Evolutionary conservation across 2,113 vertebrate species (phyloP).

Genomic region (Oryctolagus cuniculus): mOryCun1.1 NC_091443.1:4087501-4088000

Average conservation of each 20-base stretch:
- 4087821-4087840: not conserved
- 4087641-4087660: not conserved
- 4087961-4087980: too few species aligned
- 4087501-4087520: too few species aligned
- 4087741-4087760: too few species aligned
- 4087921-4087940: too few species aligned
- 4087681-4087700: not conserved
- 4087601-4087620: not conserved
- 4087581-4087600: not conserved
- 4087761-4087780: too few species aligned
- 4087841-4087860: not conserved
- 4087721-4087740: not conserved
- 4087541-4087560: not conserved
- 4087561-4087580: not conserved
- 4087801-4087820: not conserved
- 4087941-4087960: too few species aligned
- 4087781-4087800: too few species aligned
- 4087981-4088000: too few species aligned
- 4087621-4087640: not conserved
- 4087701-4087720: too few species aligned
- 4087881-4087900: not conserved
- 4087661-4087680: not conserved
- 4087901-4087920: not conserved
- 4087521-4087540: not conserved
- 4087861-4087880: not conserved